These are phyloP conservation scores for Oxygymnocypris stewartii DNA, from an alignment of 2,113 vertebrate genomes.

Conservation along the genomic window DNA sequence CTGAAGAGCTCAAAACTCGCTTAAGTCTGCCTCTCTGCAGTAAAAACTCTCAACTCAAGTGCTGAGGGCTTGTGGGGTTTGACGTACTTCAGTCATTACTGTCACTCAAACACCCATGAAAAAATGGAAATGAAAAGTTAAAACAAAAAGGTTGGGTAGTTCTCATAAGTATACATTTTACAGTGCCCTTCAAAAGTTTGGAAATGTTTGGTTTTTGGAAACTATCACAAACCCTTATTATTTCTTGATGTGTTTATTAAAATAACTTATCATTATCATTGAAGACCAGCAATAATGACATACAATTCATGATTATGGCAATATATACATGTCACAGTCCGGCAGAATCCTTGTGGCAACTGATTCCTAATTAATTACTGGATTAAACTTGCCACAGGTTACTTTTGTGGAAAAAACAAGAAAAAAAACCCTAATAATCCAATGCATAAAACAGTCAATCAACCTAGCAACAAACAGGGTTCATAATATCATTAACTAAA, in stretches of 20 bases:
- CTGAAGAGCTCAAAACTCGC: neutral
- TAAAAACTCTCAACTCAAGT: neutral
- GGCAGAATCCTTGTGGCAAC: too few species aligned
- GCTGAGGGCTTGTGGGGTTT: neutral
- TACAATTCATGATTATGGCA: neutral
- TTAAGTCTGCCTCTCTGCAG: constrained; percentile 19
- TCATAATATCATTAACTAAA: too few species aligned
- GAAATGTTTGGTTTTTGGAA: neutral
- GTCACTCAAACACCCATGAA: neutral
- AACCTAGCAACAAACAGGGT: too few species aligned
- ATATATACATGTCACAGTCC: neutral
- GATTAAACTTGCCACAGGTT: too few species aligned
- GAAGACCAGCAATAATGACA: neutral
- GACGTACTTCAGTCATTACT: neutral
- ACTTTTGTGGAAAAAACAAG: too few species aligned
- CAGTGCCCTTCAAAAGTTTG: neutral
- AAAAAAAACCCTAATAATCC: too few species aligned
- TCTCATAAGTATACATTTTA: neutral
- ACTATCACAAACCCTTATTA: neutral
- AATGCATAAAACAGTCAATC: too few species aligned
- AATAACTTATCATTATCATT: neutral
- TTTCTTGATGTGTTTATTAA: neutral
- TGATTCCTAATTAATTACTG: too few species aligned
- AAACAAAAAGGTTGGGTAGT: neutral
- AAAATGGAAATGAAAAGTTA: neutral